phyloP scores from a whole-genome alignment of 2,113 vertebrate genomes.

The Alosa alosa region DNA sequence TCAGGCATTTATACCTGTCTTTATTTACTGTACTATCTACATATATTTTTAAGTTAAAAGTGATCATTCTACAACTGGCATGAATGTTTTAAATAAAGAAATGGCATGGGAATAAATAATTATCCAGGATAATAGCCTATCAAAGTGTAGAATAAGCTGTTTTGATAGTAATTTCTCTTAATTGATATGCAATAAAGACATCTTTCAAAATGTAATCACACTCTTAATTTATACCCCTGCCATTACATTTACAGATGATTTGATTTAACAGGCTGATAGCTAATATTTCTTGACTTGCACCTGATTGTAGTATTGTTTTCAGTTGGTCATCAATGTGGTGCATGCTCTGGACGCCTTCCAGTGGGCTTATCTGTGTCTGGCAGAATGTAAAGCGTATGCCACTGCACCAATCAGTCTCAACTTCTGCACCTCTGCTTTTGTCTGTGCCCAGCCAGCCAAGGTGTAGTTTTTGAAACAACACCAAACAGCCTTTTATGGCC shows the following conservation, averaged over 20 bases:
- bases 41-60: too few relatives aligned
- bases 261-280: neutral
- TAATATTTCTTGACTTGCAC: neutral
- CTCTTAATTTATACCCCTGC: neutral
- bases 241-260: neutral
- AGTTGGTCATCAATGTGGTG: neutral
- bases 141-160: neutral
- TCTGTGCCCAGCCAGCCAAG: conserved; percentile 43
- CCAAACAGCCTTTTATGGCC: conserved; percentile 43
- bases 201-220: neutral
- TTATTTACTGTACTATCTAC: too few relatives aligned
- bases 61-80: too few relatives aligned
- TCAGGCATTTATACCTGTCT: too few relatives aligned
- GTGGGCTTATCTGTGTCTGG: conserved; percentile 28
- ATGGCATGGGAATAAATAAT: neutral
- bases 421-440: conserved; percentile 45
- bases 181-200: neutral
- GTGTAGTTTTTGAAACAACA: conserved; percentile 57
- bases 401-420: conserved; percentile 22
- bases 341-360: neutral
- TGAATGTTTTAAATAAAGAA: too few relatives aligned
- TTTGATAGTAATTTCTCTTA: neutral
- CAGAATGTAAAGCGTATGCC: conserved; percentile 33
- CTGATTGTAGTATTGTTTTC: neutral
- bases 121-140: neutral